A percentile compares a stretch with the other conserved stretches of the same genome.
Evolutionary conservation across 2,797 vertebrate genomes (phyloP).

Genomic region (Pelodytes ibericus): DNA sequence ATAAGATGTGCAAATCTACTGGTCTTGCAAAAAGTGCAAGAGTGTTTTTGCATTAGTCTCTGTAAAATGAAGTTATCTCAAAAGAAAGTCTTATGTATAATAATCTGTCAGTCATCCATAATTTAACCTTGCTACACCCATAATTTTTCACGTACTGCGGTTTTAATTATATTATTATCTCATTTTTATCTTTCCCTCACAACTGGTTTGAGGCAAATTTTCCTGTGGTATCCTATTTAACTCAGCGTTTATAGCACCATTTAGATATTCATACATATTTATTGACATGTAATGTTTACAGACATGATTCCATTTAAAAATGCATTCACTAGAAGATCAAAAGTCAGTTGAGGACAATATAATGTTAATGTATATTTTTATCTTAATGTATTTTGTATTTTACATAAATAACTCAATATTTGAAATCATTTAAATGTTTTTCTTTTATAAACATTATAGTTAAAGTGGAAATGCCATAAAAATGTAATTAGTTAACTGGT

Average conservation of each 20-base stretch:
- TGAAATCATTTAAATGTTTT: no score
- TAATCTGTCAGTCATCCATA: conserved; percentile 38
- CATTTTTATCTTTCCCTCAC: not conserved
- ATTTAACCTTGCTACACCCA: conserved; percentile 40
- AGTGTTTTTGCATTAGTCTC: not conserved
- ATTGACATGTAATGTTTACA: no score
- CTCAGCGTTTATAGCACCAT: not conserved
- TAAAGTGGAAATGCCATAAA: no score
- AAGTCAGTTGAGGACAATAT: conserved; percentile 39
- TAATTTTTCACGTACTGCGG: conserved; percentile 41
- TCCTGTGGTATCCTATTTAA: conserved; percentile 11
- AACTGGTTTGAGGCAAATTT: not conserved
- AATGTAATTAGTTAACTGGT: no score
- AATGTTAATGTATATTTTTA: no score
- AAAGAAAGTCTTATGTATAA: conserved; percentile 19
- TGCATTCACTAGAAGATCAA: not conserved
- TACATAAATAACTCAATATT: not conserved
- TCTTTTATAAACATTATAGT: no score
- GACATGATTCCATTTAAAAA: not conserved
- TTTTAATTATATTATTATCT: conserved; percentile 28
- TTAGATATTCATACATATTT: conserved; percentile 4
- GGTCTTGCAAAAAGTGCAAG: not conserved
- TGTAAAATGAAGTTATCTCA: conserved; percentile 2
- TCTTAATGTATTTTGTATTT: not conserved
- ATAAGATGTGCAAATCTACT: not conserved